Conservation (phyloP, 2,113 vertebrate genomes). For the Excalfactoria chinensis region DNA sequence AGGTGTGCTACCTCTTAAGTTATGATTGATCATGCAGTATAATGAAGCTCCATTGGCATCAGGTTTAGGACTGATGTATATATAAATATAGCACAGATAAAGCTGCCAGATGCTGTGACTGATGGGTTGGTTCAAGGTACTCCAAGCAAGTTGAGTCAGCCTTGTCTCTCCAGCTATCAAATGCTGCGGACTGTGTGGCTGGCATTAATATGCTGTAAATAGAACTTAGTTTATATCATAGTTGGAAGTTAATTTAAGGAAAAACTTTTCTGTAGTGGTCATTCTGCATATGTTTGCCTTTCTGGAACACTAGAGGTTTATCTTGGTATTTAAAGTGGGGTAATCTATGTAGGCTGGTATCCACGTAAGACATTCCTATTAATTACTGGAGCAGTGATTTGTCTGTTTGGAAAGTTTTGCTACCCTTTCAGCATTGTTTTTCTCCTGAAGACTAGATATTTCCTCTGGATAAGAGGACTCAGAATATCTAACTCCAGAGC, state of each 20-base stretch:
- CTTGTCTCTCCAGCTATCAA: not conserved
- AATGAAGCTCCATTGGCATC: not conserved
- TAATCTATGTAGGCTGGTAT: not conserved
- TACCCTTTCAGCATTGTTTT: not conserved
- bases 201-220: not conserved
- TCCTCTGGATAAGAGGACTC: not conserved
- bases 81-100: not conserved
- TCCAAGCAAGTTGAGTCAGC: not conserved
- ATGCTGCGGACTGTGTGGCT: not conserved
- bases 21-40: conserved; percentile 38
- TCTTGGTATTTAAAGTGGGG: not conserved
- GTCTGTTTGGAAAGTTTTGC: not conserved
- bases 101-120: conserved; percentile 2
- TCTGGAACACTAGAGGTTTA: not conserved
- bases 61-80: not conserved
- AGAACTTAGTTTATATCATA: not conserved
- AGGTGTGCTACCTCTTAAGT: conserved; percentile 14
- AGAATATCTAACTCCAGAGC: not conserved
- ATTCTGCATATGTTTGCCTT: not conserved
- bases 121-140: not conserved
- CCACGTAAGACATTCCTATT: not conserved
- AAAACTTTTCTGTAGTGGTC: not conserved
- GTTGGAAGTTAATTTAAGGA: not conserved
- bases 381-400: not conserved
- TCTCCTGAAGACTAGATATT: not conserved